A percentile compares a stretch with the other conserved stretches of the same genome.
Evolutionary conservation across 2,888 invertebrate genomes (phyloP).

Genomic region (Patella pellucida): DNA sequence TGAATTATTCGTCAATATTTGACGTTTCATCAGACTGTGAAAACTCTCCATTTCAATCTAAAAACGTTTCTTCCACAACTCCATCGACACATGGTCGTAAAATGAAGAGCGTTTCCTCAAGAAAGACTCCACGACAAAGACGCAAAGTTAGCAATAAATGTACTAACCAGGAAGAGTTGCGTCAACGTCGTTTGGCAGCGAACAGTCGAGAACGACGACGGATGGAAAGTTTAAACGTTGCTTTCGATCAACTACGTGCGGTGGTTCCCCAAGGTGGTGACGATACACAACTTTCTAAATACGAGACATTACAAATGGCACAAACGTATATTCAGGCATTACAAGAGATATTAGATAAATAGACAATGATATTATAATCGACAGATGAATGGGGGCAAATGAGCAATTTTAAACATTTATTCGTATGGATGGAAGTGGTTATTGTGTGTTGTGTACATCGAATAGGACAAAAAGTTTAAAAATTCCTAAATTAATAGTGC

Average conservation of each 20-base stretch:
- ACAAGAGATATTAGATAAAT: conserved; percentile 80
- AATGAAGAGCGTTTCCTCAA: background rate
- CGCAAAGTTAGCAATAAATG: conserved; percentile 8
- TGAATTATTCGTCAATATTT: conserved; percentile 1
- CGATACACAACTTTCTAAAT: conserved; percentile 92
- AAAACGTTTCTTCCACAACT: background rate
- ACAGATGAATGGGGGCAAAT: no score
- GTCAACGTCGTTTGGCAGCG: conserved; percentile 83
- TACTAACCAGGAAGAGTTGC: conserved; percentile 38
- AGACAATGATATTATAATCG: no score
- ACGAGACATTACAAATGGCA: conserved; percentile 97
- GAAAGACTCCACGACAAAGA: conserved; percentile 1
- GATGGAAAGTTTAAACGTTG: conserved; percentile 95
- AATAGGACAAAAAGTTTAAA: no score
- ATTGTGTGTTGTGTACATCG: no score
- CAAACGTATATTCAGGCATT: conserved; percentile 94
- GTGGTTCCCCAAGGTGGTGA: conserved; percentile 93
- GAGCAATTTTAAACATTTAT: no score
- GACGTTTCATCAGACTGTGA: background rate
- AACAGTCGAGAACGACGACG: conserved; percentile 91
- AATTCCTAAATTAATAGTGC: no score
- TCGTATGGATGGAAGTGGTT: no score
- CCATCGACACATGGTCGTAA: background rate
- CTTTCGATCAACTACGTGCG: conserved; percentile 90
- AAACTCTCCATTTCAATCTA: background rate